Evolutionary conservation across 1,140 invertebrate genomes (phyloP), one percentile per base, ranked within the genome.

Genomic region (Agrypnia vestita): DNA sequence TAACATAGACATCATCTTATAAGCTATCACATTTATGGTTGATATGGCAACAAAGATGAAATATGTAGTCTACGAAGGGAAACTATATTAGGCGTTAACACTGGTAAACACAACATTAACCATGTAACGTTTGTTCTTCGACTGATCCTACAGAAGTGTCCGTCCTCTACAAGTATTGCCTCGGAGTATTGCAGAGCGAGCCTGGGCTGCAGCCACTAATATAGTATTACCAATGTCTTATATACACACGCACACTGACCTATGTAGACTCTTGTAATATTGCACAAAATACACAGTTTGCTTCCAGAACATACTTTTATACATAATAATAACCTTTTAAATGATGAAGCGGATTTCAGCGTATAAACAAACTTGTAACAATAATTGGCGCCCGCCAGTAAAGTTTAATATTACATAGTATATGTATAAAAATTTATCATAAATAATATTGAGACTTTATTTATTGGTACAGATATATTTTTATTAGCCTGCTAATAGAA

Each of bases 11-110:
- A 74, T 76, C 53, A 51, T 61, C 82, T 83, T 83, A 83, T 71
- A 82, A 78, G 77, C 82, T 83, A 83, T 83, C 82, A 83, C 82
- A 83, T 82, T 78, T 78, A 83, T 83, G 78, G 79, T 83, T 83
- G 82, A 83, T 83, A 83, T 83, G 82, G 82, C 82, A 83, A 82
- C 80, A 79, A 83, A 81, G 61, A 81, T 43, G 51, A 79, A 59
- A 35, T 35, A 35, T 35, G 76, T 82, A 78, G 81, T 62, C 81
- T 78, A 82, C 76, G 44, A 74, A 82, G 69, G 81, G 78, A 82
- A 82, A 79, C 81, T 76, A 80, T 80, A 76, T 78, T 76, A 78
- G 76, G 76, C 76, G 12, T 64, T n/a, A 49, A 15, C 51, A 71
- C 71, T 35, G 64, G 76, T 59, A n/a, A 78, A 78, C 76, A 78